Base-by-base conservation (phyloP, 2,888 invertebrate genomes). In the Scaeva pyrastri region DNA sequence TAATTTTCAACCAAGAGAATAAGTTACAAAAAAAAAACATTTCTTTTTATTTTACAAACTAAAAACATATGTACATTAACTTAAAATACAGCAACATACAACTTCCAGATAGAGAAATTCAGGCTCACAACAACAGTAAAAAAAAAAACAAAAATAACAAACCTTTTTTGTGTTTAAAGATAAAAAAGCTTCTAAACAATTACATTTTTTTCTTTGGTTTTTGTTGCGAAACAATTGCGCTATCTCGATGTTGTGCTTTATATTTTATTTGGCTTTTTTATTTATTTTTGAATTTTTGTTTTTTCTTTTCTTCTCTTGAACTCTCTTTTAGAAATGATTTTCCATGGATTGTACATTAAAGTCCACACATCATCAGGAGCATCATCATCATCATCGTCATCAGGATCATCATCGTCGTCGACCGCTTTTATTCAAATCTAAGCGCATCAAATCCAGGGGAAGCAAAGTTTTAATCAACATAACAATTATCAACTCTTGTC, bases 281-380 rank as follows among this genome's bases (percentile, higher is more conserved):
- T 86, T 84, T 86, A 88, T 87, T 88, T 88, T 88, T 88, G 79
- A 88, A 73, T 88, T 88, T 81, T 77, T 58, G 55, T 79, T 75
- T 79, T 78, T 83, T 80, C 86, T 73, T 84, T 70, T 78, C 78
- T 68, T 82, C 72, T 71, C 31, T 66, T 77, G 45, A 55, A 62
- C 23, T 84, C 79, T 88, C 82, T 80, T 86, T 83, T 88, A 88
- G 88, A 88, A 82, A 87, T 88, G 88, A 85, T 81, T 85, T 88
- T 88, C 80, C 77, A 88, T 88, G 87, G 88, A 87, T 52, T 68
- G 14, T 77, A 80, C 75, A 85, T 88, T 79, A 85, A 88, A 80
- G 84, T 82, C 82, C 56, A 64, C 71, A 70, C 62, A 81, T 60
- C 81, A 81, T 64, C 86, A 50, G 5, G 19, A 21, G 1, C 50